Evolutionary conservation across 2,888 invertebrate species (phyloP), one percentile per base, ranked within the genome.

Genomic region (Leptothorax acervorum): DNA sequence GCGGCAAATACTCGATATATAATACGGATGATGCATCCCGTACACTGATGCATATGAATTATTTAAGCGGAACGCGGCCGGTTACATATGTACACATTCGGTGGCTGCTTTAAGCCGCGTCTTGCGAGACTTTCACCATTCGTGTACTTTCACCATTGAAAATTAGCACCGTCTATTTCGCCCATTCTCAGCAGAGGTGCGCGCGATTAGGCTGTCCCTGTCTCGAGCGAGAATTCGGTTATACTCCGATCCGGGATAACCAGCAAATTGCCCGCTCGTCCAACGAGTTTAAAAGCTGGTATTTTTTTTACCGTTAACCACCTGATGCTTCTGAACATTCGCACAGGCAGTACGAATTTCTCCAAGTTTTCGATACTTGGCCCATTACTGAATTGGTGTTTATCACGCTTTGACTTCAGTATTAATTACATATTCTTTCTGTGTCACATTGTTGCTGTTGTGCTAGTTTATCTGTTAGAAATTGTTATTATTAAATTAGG

Each of bases 71-170:
- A 62, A 63, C 23, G 63, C 42, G 45, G 51, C 68, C 60, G 51
- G 73, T 86, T 85, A 81, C 74, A 86, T 83, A 85, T 78, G 23
- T 23, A 23, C 23, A 85, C 84, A 89, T 83, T 76, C 84, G 83
- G 74, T 81, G 86, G 86, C 84, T 91, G 79, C 83, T 88, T 89
- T 90, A 83, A 75, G 79, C 85, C 84, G 86, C 78, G 70, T 66
- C 86, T 88, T 85, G 86, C 85, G 18, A 70, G 73, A 92, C 93
- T 93, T 93, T 93, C 93, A 92, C 93, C 88, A 84, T 76, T 53
- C n/a, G 84, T 88, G 70, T 91, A 92, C 94, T 94, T 94, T 94
- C 94, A 93, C 94, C 89, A 88, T 91, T 92, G 90, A 92, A 91
- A 93, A 93, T 93, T 92, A 91, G 91, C 89, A 85, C 65, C 62